A percentile compares a stretch with the other conserved stretches of the same genome.
phyloP scores from a whole-genome alignment of 2,113 vertebrate genomes.

The Balaeniceps rex region DNA sequence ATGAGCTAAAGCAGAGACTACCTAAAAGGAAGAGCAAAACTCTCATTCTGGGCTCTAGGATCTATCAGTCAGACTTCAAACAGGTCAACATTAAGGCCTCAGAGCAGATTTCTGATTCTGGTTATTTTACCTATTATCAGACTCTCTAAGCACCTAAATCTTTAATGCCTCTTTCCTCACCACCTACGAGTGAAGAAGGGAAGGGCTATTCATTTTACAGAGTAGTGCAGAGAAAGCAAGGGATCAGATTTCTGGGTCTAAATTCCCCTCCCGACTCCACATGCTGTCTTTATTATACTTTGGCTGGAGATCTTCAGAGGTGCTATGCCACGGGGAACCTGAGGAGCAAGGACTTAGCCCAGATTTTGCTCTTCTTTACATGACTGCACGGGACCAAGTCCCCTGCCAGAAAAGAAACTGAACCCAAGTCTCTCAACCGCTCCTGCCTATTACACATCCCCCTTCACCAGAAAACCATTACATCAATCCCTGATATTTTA shows the following conservation, averaged over 20 bases:
- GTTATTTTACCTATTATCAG: not conserved
- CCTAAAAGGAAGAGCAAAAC: not conserved
- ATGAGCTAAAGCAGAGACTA: not conserved
- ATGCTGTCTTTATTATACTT: not conserved
- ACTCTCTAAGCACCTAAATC: not conserved
- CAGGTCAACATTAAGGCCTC: not conserved
- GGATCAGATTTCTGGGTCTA: not conserved
- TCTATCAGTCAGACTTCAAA: not conserved
- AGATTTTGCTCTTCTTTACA: not conserved
- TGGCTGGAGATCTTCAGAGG: not conserved
- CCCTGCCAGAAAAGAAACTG: not conserved
- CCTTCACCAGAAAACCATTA: not conserved
- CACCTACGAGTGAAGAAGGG: not conserved
- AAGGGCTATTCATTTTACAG: not conserved
- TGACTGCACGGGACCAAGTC: not conserved
- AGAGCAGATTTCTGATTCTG: not conserved
- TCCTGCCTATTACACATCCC: not conserved
- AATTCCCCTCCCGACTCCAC: not conserved
- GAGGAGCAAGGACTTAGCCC: not conserved
- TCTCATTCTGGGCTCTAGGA: not conserved
- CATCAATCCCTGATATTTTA: not conserved
- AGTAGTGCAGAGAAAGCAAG: not conserved
- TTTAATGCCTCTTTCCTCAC: not conserved
- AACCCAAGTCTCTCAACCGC: not conserved
- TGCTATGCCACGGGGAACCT: not conserved